Percentiles rank a stretch among this genome's conserved stretches.
phyloP scores from a whole-genome alignment of 2,113 vertebrate genomes.

The Macroglossus sobrinus region DNA sequence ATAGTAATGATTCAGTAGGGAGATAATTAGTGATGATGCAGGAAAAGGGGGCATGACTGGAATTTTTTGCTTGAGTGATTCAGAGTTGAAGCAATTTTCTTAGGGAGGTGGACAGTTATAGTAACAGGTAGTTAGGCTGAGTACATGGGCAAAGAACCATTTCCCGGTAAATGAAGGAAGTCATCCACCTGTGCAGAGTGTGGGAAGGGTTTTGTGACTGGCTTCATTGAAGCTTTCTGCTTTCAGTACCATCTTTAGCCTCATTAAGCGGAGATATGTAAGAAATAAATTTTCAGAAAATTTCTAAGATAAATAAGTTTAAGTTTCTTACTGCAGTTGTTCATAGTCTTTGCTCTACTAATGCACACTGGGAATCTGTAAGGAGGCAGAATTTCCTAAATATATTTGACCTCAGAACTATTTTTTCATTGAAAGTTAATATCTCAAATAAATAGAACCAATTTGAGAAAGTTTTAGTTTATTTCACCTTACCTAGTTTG shows the following conservation, averaged over 20 bases:
- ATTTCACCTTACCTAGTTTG: background rate
- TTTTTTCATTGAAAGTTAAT: background rate
- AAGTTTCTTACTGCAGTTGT: background rate
- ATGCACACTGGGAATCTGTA: background rate
- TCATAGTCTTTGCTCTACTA: background rate
- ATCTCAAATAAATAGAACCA: background rate
- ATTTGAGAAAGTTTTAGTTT: background rate
- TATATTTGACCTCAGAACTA: background rate
- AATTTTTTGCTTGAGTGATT: background rate
- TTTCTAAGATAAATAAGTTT: background rate
- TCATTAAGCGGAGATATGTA: background rate
- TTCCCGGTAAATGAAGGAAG: background rate
- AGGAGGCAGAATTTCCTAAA: background rate
- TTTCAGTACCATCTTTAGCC: background rate
- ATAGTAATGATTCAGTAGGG: background rate
- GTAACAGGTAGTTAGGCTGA: background rate
- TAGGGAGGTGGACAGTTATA: background rate
- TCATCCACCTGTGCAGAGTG: background rate
- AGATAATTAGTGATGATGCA: background rate
- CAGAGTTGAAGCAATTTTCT: background rate
- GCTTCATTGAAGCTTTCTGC: background rate
- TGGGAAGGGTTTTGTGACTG: background rate
- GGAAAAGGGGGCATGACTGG: background rate
- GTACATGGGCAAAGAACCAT: background rate
- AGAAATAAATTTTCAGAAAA: background rate